A percentile compares a stretch with the other conserved stretches of the same genome.
phyloP scores from a whole-genome alignment of 1,140 invertebrate species.

The Cyrtorhinus lividipennis region DNA sequence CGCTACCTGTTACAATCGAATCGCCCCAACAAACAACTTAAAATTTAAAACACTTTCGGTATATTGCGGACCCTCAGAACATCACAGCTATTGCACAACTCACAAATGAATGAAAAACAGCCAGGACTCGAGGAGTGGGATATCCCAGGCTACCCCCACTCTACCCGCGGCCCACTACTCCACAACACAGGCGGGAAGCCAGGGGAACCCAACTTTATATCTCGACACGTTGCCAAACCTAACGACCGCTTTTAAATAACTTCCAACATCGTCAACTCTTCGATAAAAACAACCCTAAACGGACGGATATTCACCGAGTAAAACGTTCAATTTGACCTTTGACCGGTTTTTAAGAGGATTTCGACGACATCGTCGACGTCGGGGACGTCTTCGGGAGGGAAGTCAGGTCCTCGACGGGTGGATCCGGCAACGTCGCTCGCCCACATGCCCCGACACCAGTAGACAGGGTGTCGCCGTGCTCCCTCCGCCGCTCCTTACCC shows the following conservation, averaged over 20 bases:
- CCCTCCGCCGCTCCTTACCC: conserved; percentile 14
- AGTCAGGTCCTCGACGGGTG: conserved; percentile 32
- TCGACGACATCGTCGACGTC: too few species aligned
- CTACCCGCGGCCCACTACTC: conserved; percentile 20
- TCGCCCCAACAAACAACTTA: conserved; percentile 21
- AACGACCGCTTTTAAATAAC: neutral
- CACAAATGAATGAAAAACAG: conserved; percentile 29
- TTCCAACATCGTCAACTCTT: neutral
- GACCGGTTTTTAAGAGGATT: too few species aligned
- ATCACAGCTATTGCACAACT: conserved; percentile 31
- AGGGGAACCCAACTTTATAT: conserved; percentile 11
- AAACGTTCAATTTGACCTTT: conserved; percentile 24
- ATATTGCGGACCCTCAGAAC: conserved; percentile 30
- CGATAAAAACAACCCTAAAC: neutral
- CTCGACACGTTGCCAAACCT: conserved; percentile 18
- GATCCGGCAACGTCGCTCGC: conserved; percentile 44
- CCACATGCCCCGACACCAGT: conserved; percentile 36
- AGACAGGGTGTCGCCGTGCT: conserved; percentile 55
- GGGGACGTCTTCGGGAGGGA: too few species aligned
- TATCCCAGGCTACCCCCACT: conserved; percentile 22
- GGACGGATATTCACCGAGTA: conserved; percentile 19
- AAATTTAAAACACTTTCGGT: conserved; percentile 19
- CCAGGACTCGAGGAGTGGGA: conserved; percentile 25
- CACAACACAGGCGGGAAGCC: conserved; percentile 13
- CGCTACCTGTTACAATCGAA: conserved; percentile 24